Evolutionary conservation across 2,888 invertebrate species (phyloP).

Genomic region (Nematopogon swammerdamellus): DNA sequence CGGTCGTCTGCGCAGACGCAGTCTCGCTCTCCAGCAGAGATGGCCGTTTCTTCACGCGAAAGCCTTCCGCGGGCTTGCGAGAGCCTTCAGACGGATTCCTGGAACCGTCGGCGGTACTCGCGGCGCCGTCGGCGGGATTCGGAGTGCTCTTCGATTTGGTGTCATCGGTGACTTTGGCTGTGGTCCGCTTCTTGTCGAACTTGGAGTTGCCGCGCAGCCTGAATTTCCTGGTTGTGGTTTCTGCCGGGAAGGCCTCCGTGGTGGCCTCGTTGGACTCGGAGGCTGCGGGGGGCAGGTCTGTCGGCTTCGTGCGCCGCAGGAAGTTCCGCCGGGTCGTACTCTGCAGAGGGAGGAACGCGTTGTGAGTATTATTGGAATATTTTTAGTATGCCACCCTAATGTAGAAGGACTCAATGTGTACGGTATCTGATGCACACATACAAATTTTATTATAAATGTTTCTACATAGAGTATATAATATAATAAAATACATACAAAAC

Average conservation of each 20-base stretch:
- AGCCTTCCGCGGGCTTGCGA: conserved; percentile 14
- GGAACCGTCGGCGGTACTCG: too few relatives aligned
- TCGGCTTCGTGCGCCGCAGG: conserved; percentile 34
- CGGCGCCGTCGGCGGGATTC: too few relatives aligned
- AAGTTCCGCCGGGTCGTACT: conserved; percentile 26
- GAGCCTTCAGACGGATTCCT: too few relatives aligned
- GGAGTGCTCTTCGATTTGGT: neutral
- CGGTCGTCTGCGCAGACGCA: conserved; percentile 2
- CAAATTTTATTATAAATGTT: too few relatives aligned
- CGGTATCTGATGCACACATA: too few relatives aligned
- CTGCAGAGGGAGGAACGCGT: conserved; percentile 21
- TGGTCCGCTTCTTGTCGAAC: conserved; percentile 22
- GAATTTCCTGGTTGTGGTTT: conserved; percentile 25
- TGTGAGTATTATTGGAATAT: conserved; percentile 23
- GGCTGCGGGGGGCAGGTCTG: conserved; percentile 22
- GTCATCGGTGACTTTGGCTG: conserved; percentile 5
- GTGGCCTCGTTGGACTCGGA: conserved; percentile 19
- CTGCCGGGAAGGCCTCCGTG: conserved; percentile 1
- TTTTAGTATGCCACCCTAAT: too few relatives aligned
- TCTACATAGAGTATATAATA: too few relatives aligned
- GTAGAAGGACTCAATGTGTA: too few relatives aligned
- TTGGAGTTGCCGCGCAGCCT: conserved; percentile 22
- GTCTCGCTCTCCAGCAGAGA: conserved; percentile 24
- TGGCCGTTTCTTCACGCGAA: conserved; percentile 19
- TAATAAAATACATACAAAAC: too few relatives aligned